Evolutionary conservation across 2,797 vertebrate species (phyloP), one percentile per base, ranked within the genome.

Genomic region (Salarias fasciatus): DNA sequence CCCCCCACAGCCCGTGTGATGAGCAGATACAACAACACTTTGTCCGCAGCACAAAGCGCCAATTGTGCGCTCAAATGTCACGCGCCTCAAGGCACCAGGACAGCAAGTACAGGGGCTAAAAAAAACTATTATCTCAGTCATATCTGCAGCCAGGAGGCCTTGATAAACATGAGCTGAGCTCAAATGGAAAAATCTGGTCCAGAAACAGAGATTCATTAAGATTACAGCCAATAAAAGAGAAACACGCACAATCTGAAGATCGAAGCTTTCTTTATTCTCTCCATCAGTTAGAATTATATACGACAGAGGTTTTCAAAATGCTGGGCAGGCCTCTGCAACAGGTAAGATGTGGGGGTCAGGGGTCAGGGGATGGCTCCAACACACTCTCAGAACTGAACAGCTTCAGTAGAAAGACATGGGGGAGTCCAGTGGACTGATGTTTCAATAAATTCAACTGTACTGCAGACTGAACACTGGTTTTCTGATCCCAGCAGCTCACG

Each of bases 31-130:
- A 89, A 58, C 72, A 69, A 68, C 84, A 77, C 84, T 84, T 73
- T 89, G 83, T 87, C 80, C 63, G 11, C 33, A 64, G 69, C 64
- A 92, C 89, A 91, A 85, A 89, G 86, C 77, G 29, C 56, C 75
- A 46, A 82, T 88, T 89, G 88, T 86, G 52, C 13, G 56, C 63
- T 64, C 38, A 78, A 88, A 86, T 82, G 80, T 86, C 73, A 75
- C 40, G 40, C 2, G 64, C 77, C 77, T 35, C 0, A 1, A 37
- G 86, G 72, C 65, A 24, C n/a, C 36, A 48, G 45, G 49, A 33
- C 48, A 79, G 43, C 64, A 58, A 76, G 58, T 49, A 71, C 53
- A 74, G 53, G 57, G 47, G 10, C 6, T 35, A 35, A 35, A 1
- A 57, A 1, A 57, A 67, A 69, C 84, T 77, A 72, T 69, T 52